A percentile compares a stretch with the other conserved stretches of the same genome.
These are phyloP conservation scores for Odontocolon sp. DNA, from an alignment of 2,888 invertebrate species.

Conservation along the genomic window DNA sequence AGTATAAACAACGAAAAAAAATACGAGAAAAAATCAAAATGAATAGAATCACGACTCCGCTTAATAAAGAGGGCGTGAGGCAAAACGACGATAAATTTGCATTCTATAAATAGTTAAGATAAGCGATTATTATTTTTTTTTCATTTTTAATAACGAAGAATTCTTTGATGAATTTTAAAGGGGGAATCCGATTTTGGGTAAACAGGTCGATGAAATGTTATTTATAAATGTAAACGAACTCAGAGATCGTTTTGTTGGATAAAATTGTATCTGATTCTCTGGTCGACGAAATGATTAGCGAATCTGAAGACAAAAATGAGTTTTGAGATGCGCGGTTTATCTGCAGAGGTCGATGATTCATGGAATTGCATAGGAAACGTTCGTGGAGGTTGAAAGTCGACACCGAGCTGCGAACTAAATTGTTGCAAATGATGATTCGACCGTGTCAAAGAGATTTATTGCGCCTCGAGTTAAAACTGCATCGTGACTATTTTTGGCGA, in stretches of 20 bases:
- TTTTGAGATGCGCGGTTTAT: not conserved
- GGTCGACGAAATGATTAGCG: not conserved
- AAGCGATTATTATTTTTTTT: too few species aligned
- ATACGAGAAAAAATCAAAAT: too few species aligned
- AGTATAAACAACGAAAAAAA: not conserved
- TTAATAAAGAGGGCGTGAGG: too few species aligned
- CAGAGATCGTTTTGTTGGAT: slow-evolving; percentile 8
- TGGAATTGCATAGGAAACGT: not conserved
- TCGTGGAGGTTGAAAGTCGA: not conserved
- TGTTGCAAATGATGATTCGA: slow-evolving; percentile 15
- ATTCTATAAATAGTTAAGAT: too few species aligned
- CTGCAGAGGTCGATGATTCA: not conserved
- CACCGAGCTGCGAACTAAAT: not conserved
- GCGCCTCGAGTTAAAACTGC: slow-evolving; percentile 33
- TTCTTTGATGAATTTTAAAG: too few species aligned
- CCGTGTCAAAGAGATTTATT: slow-evolving; percentile 48
- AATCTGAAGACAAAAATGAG: not conserved
- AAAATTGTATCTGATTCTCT: not conserved
- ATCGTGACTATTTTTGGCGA: slow-evolving; percentile 45
- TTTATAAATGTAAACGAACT: not conserved
- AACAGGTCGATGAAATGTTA: not conserved
- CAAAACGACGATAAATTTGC: too few species aligned
- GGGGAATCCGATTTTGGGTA: not conserved
- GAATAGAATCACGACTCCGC: too few species aligned
- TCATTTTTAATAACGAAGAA: too few species aligned